These are phyloP conservation scores for Calonectris borealis DNA, from an alignment of 2,113 vertebrate species.

Conservation along the genomic window DNA sequence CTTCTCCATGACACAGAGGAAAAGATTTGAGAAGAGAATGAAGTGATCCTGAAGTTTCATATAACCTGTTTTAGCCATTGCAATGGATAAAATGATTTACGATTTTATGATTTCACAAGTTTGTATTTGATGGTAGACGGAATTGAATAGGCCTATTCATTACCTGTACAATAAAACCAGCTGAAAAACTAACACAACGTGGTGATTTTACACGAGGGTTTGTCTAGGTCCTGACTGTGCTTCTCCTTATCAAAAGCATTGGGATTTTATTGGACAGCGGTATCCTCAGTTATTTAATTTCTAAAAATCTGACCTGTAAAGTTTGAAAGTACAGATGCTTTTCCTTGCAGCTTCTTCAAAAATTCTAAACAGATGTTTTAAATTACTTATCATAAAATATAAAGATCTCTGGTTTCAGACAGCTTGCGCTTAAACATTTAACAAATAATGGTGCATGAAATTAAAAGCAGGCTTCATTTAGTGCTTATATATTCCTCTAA, in stretches of 20 bases:
- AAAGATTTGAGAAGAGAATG: neutral
- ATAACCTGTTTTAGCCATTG: neutral
- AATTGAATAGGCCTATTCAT: neutral
- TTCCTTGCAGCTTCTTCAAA: neutral
- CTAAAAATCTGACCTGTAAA: neutral
- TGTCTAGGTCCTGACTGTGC: neutral
- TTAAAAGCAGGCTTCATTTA: constrained; percentile 26
- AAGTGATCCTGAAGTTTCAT: neutral
- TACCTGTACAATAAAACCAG: neutral
- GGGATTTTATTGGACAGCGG: neutral
- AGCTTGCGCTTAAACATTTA: neutral
- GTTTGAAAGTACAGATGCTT: neutral
- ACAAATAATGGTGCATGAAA: neutral
- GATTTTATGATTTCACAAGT: neutral
- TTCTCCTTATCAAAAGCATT: neutral
- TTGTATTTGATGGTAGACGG: neutral
- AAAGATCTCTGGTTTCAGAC: neutral
- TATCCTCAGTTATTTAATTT: neutral
- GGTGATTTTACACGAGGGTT: neutral
- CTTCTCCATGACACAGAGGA: neutral
- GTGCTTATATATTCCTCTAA: neutral
- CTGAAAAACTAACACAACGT: neutral
- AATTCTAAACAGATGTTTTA: neutral
- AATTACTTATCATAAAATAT: neutral
- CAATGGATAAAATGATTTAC: too few relatives aligned